Percentiles rank a stretch among this genome's conserved stretches.
Evolutionary conservation across 2,113 vertebrate species (phyloP).

Genomic region (Cyphomyrus plagiostoma): DNA sequence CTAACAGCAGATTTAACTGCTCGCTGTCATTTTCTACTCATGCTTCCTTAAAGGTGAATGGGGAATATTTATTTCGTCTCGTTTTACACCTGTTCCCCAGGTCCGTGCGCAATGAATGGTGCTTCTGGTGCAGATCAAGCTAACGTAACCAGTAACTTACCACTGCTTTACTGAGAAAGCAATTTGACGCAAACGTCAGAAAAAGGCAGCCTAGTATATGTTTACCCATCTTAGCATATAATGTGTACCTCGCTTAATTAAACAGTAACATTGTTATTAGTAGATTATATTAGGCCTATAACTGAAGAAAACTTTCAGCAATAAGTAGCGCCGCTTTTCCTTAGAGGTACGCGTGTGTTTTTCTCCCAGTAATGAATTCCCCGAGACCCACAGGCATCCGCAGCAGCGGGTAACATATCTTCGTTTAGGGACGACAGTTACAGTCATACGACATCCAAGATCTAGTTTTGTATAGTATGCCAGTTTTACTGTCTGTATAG

Average conservation of each 20-base stretch:
- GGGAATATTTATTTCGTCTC: neutral
- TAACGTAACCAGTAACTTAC: neutral
- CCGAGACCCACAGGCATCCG: neutral
- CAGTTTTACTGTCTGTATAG: neutral
- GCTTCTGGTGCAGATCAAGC: neutral
- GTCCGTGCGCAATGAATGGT: neutral
- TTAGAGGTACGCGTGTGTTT: neutral
- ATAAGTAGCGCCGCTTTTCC: neutral
- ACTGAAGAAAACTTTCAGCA: neutral
- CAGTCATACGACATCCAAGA: neutral
- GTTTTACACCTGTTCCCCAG: conserved; percentile 8
- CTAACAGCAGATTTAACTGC: neutral
- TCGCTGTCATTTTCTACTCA: neutral
- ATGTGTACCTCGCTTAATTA: neutral
- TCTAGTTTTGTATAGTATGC: neutral
- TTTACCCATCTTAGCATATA: neutral
- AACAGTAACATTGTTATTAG: neutral
- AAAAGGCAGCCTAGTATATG: neutral
- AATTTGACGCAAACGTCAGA: neutral
- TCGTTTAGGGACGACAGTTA: neutral
- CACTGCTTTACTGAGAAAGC: neutral
- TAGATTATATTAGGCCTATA: neutral
- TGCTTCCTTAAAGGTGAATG: neutral
- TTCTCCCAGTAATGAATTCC: neutral
- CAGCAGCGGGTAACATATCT: neutral